A percentile compares a stretch with the other conserved stretches of the same genome.
Conservation (phyloP, 2,888 invertebrate genomes). For the Periphyllus acericola region DNA sequence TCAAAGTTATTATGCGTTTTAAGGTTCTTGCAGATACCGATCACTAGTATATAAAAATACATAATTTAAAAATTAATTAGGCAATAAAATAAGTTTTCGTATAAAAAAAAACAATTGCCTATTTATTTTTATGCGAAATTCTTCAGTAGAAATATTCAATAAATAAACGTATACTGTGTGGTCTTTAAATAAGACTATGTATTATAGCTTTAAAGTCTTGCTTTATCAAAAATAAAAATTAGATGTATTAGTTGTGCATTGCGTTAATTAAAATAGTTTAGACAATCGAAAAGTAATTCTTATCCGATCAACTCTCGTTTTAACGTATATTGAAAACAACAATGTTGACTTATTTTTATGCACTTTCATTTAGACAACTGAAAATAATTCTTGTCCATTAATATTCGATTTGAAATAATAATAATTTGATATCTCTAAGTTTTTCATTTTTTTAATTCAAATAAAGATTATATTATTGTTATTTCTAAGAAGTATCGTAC, state of each 20-base stretch:
- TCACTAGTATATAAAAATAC: background rate
- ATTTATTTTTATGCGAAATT: background rate
- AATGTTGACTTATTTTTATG: too few species aligned
- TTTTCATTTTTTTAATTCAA: too few species aligned
- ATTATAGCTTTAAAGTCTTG: background rate
- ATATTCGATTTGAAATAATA: too few species aligned
- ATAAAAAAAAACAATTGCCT: background rate
- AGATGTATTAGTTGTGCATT: background rate
- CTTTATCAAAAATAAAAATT: background rate
- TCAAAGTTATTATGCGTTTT: background rate
- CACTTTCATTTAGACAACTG: too few species aligned
- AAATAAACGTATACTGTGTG: background rate
- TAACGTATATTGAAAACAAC: too few species aligned
- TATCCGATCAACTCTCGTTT: too few species aligned
- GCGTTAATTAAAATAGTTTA: background rate
- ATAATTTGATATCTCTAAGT: too few species aligned
- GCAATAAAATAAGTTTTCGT: background rate
- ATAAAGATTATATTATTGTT: too few species aligned
- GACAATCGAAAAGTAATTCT: background rate
- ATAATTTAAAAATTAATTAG: background rate
- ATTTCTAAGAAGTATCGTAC: too few species aligned
- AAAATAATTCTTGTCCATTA: too few species aligned
- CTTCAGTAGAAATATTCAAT: background rate
- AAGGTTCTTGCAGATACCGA: background rate
- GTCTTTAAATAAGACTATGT: background rate